phyloP scores from a whole-genome alignment of 2,113 vertebrate genomes.

The Apus apus region DNA sequence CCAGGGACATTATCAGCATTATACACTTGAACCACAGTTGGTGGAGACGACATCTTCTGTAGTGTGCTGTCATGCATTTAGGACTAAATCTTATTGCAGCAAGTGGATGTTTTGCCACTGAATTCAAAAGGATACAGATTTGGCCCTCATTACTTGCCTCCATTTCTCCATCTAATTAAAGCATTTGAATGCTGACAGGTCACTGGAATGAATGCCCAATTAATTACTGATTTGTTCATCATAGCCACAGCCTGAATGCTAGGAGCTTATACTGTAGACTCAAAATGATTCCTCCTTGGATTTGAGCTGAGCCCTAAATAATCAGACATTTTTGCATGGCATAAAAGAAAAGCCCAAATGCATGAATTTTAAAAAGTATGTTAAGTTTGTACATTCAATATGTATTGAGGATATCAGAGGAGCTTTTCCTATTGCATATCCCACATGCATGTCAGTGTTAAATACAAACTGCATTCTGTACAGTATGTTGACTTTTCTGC shows the following conservation, averaged over 20 bases:
- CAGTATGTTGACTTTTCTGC: constrained; percentile 37
- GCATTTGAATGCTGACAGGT: constrained; percentile 78
- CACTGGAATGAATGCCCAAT: constrained; percentile 76
- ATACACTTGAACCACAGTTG: constrained; percentile 65
- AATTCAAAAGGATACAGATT: constrained; percentile 63
- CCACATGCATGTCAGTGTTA: background rate
- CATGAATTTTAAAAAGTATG: constrained; percentile 26
- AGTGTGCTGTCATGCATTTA: constrained; percentile 61
- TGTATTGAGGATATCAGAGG: background rate
- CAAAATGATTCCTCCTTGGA: constrained; percentile 56
- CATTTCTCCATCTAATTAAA: constrained; percentile 77
- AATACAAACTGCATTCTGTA: constrained; percentile 41
- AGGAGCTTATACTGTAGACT: constrained; percentile 37
- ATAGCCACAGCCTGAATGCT: constrained; percentile 65
- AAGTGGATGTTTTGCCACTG: constrained; percentile 59
- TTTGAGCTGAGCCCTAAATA: constrained; percentile 45
- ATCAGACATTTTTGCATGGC: constrained; percentile 18
- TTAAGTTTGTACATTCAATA: constrained; percentile 31
- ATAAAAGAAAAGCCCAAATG: constrained; percentile 36
- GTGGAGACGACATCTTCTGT: constrained; percentile 53
- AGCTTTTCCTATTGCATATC: background rate
- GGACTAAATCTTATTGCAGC: constrained; percentile 62
- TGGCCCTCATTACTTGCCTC: constrained; percentile 67
- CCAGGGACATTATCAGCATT: constrained; percentile 48
- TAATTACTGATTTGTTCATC: constrained; percentile 79